Conservation (phyloP, 2,888 invertebrate species). For the Noctua comes region DNA sequence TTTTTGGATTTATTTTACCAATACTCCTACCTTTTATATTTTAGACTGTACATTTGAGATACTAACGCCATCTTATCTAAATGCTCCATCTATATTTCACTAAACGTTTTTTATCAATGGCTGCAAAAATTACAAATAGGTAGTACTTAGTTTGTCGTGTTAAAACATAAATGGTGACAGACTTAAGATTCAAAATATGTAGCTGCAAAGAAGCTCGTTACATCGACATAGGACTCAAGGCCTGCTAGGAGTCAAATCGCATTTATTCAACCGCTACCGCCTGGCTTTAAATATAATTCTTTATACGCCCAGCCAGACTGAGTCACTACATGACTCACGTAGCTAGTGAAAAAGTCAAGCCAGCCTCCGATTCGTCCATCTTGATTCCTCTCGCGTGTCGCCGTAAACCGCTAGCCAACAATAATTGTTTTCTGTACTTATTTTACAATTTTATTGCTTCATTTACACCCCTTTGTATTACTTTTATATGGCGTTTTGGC, state of each 20-base stretch:
- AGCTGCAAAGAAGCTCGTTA: slow-evolving; percentile 49
- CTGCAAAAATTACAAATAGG: background rate
- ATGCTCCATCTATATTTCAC: background rate
- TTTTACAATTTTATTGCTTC: slow-evolving; percentile 41
- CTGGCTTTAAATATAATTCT: slow-evolving; percentile 50
- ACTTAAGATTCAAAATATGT: slow-evolving; percentile 33
- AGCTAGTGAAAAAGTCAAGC: slow-evolving; percentile 71
- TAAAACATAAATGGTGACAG: background rate
- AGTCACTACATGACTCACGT: slow-evolving; percentile 74
- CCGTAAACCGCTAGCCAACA: slow-evolving; percentile 60
- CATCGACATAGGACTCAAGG: slow-evolving; percentile 76
- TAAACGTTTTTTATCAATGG: background rate
- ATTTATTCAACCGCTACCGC: slow-evolving; percentile 54
- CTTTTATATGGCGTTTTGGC: background rate
- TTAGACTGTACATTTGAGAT: background rate
- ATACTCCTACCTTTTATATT: background rate
- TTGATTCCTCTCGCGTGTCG: slow-evolving; percentile 54
- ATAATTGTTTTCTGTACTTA: slow-evolving; percentile 38
- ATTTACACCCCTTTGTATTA: slow-evolving; percentile 22
- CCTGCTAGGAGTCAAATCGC: slow-evolving; percentile 73
- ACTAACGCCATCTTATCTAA: background rate
- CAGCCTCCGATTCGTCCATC: slow-evolving; percentile 67
- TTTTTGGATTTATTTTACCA: background rate
- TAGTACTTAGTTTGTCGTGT: background rate
- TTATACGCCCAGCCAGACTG: slow-evolving; percentile 56